Conservation (phyloP, 2,113 vertebrate species). For the Cyanoliseus patagonus region DNA sequence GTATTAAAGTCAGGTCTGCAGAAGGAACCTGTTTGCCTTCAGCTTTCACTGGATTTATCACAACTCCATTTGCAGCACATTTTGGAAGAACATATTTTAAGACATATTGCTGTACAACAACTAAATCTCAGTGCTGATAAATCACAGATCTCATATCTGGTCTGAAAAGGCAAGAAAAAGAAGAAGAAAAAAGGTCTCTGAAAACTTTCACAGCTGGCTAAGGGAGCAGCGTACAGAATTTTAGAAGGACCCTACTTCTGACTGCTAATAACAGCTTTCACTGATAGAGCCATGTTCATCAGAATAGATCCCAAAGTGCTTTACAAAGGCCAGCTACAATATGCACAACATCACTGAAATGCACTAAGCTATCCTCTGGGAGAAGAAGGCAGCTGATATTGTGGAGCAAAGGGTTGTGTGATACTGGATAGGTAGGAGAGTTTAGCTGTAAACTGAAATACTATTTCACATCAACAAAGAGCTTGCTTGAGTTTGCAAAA, state of each 20-base stretch:
- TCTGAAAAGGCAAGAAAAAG: conserved; percentile 7
- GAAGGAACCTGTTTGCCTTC: conserved; percentile 33
- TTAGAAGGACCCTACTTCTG: not conserved
- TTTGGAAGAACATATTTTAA: conserved; percentile 63
- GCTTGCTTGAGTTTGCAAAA: not conserved
- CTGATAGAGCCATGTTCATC: not conserved
- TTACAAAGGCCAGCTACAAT: not conserved
- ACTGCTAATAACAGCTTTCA: not conserved
- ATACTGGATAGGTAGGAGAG: not conserved
- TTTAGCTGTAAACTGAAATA: not conserved
- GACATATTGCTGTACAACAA: conserved; percentile 51
- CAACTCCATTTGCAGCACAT: conserved; percentile 42
- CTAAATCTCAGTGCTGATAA: conserved; percentile 49
- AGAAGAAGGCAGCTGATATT: not conserved
- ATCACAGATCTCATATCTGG: conserved; percentile 29
- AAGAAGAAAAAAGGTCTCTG: not conserved
- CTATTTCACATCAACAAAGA: not conserved
- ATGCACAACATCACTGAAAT: not conserved
- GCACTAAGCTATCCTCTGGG: not conserved
- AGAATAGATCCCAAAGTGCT: not conserved
- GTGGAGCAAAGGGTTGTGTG: not conserved
- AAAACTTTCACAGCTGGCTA: not conserved
- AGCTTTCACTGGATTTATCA: conserved; percentile 42
- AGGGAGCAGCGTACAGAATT: not conserved
- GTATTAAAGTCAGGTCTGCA: not conserved